A percentile compares a stretch with the other conserved stretches of the same genome.
Conservation (phyloP, 2,888 invertebrate species). For the Dugesia japonica region DNA sequence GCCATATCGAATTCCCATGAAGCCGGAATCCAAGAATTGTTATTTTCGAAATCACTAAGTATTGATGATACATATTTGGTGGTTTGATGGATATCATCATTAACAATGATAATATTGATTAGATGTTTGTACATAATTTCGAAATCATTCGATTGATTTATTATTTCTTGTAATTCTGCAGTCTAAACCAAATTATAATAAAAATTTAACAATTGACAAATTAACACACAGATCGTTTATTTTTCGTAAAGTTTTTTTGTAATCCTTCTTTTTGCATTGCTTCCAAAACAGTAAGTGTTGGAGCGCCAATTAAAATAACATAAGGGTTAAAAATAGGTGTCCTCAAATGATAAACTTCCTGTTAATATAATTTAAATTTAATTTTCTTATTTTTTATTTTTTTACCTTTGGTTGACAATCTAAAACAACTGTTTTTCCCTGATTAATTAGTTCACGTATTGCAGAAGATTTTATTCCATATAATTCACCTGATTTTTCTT, state of each 20-base stretch:
- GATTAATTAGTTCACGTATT: background rate
- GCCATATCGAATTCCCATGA: background rate
- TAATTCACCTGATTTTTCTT: background rate
- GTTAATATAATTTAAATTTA: background rate
- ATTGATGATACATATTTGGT: background rate
- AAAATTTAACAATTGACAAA: background rate
- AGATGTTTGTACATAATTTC: background rate
- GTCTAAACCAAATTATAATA: background rate
- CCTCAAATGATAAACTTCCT: background rate
- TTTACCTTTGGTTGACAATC: background rate
- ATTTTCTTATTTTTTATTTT: background rate
- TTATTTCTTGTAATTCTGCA: background rate
- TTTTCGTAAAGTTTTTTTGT: background rate
- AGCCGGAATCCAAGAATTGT: background rate
- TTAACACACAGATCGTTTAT: background rate
- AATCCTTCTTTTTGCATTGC: background rate
- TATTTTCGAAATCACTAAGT: background rate
- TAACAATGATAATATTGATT: background rate
- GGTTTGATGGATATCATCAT: background rate
- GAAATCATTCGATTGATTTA: background rate
- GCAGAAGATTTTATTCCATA: background rate
- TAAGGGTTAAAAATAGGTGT: background rate
- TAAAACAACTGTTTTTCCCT: background rate
- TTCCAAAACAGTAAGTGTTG: background rate
- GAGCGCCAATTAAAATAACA: background rate